Evolutionary conservation across 2,797 vertebrate genomes (phyloP), one percentile per base, ranked within the genome.

Genomic region (Coilia nasus): DNA sequence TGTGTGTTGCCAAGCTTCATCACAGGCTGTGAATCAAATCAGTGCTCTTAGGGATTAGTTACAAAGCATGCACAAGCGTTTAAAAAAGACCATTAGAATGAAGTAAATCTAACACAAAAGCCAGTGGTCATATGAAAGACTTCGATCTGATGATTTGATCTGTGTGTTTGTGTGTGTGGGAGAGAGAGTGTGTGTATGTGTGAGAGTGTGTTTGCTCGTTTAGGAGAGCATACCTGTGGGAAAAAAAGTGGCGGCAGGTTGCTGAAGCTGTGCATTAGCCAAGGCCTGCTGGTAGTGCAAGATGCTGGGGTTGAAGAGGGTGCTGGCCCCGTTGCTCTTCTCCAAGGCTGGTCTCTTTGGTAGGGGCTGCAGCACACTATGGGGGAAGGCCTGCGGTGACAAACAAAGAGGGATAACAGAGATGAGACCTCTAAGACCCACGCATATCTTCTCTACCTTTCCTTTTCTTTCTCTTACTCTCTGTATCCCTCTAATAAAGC

Each of bases 281-380:
- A 99, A 96, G 87, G 97, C 97, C 96, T 99, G 98, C 94, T 99
- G 98, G 94, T 99, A 99, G 95, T 99, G 98, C 96, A 99, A 95
- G 94, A 99, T 95, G 94, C 97, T 98, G 94, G 97, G 97, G 93
- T 96, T 98, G 94, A 99, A 98, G 92, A 99, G 95, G 86, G 97
- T 94, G 93, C 95, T 97, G 85, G 97, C 96, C 88, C 97, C 97
- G 89, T 97, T 98, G 95, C 95, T 97, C 94, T 99, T 99, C 94
- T 99, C 98, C 90, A 99, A 96, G 88, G 98, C 97, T 94, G 93
- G 96, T 97, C 98, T 98, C 97, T 99, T 99, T 98, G 98, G 98
- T 97, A 99, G 96, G 85, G 97, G 97, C 91, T 99, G 98, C 93
- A 99, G 97, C 93, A 98, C 93, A 91, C 97, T 96, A 67, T 97